phyloP scores from a whole-genome alignment of 2,888 invertebrate species.

The Pristionchus japonicus region DNA sequence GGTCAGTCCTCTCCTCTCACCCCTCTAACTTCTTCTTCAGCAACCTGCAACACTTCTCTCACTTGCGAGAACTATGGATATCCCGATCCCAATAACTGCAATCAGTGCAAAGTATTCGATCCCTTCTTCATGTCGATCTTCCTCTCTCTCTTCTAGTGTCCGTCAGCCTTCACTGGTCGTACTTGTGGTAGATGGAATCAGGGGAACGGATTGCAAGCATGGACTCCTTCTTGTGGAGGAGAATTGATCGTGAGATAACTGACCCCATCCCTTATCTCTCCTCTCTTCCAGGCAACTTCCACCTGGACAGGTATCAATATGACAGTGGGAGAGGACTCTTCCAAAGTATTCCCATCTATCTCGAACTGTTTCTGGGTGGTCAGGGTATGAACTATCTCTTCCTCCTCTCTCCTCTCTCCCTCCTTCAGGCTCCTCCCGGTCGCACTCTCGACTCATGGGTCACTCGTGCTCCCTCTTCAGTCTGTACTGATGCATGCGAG shows the following conservation, averaged over 20 bases:
- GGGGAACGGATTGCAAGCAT: constrained; percentile 25
- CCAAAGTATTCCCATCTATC: not conserved
- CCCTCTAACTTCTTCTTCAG: not conserved
- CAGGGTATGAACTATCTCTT: not conserved
- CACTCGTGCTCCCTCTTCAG: not conserved
- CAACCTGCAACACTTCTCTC: not conserved
- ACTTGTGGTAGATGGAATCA: constrained; percentile 33
- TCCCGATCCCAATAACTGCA: constrained; percentile 45
- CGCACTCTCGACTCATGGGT: constrained; percentile 20
- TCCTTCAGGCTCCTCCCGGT: constrained; percentile 32
- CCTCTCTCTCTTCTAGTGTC: not conserved
- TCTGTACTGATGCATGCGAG: constrained; percentile 39
- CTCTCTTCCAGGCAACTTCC: not conserved
- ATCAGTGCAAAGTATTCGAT: constrained; percentile 49
- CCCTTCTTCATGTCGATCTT: not conserved
- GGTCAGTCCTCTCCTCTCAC: not conserved
- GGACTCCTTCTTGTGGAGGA: constrained; percentile 13
- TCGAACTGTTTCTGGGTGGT: constrained; percentile 23
- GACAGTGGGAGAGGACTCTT: not conserved
- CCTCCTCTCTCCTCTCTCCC: not conserved
- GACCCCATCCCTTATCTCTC: not conserved
- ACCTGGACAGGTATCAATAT: constrained; percentile 2
- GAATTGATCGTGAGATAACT: not conserved
- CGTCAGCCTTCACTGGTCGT: not conserved
- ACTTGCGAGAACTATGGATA: constrained; percentile 46